Conservation (phyloP, 2,797 vertebrate genomes). For the Rhynchonycteris naso region DNA sequence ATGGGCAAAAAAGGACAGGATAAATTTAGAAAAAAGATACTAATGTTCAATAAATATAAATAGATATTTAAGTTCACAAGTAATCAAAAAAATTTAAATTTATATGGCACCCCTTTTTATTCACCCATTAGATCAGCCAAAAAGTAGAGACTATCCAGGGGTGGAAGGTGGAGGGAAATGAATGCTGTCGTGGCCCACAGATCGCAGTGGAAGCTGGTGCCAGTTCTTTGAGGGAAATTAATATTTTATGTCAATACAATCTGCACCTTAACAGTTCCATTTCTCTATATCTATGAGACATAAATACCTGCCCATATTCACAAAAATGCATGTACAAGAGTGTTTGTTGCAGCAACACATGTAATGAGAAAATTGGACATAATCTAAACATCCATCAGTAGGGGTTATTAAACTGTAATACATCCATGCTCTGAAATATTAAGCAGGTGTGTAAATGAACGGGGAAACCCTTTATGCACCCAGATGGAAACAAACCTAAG, state of each 20-base stretch:
- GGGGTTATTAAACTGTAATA: background rate
- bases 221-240: background rate
- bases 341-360: background rate
- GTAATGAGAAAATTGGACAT: background rate
- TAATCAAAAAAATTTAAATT: background rate
- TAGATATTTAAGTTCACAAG: background rate
- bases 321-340: background rate
- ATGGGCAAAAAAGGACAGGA: background rate
- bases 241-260: background rate
- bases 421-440: background rate
- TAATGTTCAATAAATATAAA: background rate
- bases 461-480: background rate
- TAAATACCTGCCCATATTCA: background rate
- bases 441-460: background rate
- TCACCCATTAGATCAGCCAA: background rate
- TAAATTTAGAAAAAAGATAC: background rate
- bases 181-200: background rate
- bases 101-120: background rate
- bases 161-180: background rate
- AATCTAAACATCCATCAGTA: background rate
- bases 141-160: background rate
- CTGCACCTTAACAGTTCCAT: background rate
- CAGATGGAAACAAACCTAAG: background rate
- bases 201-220: background rate
- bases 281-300: background rate